These are phyloP conservation scores for Oryctes rhinoceros DNA, from an alignment of 1,140 invertebrate genomes.

Conservation along the genomic window DNA sequence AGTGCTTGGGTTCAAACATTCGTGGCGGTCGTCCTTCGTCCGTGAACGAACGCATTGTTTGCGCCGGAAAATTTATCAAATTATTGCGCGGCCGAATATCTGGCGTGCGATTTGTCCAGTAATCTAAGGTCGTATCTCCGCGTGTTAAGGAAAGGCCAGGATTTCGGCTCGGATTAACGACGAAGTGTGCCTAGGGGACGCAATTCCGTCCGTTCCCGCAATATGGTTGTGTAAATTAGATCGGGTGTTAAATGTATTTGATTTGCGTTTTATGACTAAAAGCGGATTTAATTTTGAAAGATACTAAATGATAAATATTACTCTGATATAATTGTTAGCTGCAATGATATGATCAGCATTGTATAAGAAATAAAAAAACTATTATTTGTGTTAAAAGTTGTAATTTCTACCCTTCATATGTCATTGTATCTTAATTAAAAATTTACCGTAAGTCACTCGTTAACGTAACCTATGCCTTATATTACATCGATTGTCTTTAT, in stretches of 20 bases:
- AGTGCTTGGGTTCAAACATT: background rate
- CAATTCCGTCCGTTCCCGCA: conserved; percentile 5
- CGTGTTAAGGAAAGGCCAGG: background rate
- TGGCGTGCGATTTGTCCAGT: background rate
- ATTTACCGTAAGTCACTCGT: too few relatives aligned
- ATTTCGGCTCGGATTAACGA: conserved; percentile 3
- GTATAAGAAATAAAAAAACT: too few relatives aligned
- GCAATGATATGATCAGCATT: too few relatives aligned
- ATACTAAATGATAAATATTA: background rate
- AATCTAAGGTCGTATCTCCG: conserved; percentile 4
- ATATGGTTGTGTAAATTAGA: conserved; percentile 3
- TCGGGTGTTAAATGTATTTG: background rate
- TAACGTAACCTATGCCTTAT: too few relatives aligned
- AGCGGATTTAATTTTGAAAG: background rate
- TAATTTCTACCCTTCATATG: too few relatives aligned
- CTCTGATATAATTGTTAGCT: background rate
- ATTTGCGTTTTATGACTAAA: background rate
- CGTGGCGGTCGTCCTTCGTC: background rate
- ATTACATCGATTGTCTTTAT: too few relatives aligned
- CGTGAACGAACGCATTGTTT: background rate
- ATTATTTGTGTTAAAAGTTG: too few relatives aligned
- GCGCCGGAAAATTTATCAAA: background rate
- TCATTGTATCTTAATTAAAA: too few relatives aligned
- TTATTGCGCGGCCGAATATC: background rate
- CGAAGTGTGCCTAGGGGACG: background rate